Conservation (phyloP, 2,113 vertebrate species). For the Eupsittula cactorum region DNA sequence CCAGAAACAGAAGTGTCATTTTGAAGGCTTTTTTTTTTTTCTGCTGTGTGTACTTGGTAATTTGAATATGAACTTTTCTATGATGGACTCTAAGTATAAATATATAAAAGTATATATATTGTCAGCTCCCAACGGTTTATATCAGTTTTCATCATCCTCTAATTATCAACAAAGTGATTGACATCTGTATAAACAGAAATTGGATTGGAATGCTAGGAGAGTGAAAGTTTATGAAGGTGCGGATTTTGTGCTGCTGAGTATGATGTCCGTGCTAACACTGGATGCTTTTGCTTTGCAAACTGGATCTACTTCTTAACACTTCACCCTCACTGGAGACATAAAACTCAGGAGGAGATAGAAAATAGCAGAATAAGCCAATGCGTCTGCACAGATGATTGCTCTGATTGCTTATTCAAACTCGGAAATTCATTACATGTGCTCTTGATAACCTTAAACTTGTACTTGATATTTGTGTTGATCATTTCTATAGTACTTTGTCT, state of each 20-base stretch:
- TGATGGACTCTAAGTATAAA: slow-evolving; percentile 70
- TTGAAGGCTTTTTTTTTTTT: slow-evolving; percentile 42
- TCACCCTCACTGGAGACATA: neutral
- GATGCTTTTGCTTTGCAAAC: slow-evolving; percentile 68
- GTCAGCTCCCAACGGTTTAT: slow-evolving; percentile 65
- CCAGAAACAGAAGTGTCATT: slow-evolving; percentile 46
- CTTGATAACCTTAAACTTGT: slow-evolving; percentile 28
- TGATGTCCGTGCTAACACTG: slow-evolving; percentile 71
- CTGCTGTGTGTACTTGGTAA: slow-evolving; percentile 62
- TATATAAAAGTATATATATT: slow-evolving; percentile 61
- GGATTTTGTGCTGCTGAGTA: slow-evolving; percentile 58
- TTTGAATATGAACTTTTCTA: slow-evolving; percentile 72
- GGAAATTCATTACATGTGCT: slow-evolving; percentile 1
- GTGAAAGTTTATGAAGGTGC: slow-evolving; percentile 25
- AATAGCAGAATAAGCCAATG: neutral
- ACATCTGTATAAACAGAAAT: neutral
- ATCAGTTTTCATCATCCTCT: slow-evolving; percentile 42
- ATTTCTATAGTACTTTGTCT: slow-evolving; percentile 52
- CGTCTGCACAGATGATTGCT: slow-evolving; percentile 21
- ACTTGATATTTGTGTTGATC: slow-evolving; percentile 55
- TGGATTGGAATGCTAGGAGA: slow-evolving; percentile 26
- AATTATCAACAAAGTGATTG: slow-evolving; percentile 33
- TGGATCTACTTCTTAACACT: slow-evolving; percentile 42
- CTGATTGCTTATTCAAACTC: neutral
- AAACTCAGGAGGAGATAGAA: slow-evolving; percentile 38